A percentile compares a stretch with the other conserved stretches of the same genome.
Conservation (phyloP, 92 coral and sea anemone genomes). For the Anthopleura xanthogrammica region DNA sequence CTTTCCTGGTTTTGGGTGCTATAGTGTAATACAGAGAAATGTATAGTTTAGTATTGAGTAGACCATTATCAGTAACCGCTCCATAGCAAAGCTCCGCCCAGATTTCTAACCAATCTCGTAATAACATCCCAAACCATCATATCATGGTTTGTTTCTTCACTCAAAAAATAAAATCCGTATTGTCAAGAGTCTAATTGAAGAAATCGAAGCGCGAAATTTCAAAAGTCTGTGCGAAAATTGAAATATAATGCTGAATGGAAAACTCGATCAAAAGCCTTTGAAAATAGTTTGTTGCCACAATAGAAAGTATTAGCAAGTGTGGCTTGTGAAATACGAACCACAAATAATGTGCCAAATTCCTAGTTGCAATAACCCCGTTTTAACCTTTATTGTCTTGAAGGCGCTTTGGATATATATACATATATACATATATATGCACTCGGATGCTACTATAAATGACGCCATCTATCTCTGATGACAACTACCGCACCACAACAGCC, state of each 20-base stretch:
- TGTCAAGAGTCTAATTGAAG: background rate
- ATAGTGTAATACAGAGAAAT: constrained; percentile 1
- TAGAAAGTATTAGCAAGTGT: constrained; percentile 27
- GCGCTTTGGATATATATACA: background rate
- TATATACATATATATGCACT: no score
- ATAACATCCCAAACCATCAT: constrained; percentile 28
- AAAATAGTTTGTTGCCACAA: background rate
- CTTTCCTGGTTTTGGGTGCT: constrained; percentile 70
- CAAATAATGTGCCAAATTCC: constrained; percentile 16
- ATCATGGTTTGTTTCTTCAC: background rate
- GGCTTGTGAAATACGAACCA: constrained; percentile 16
- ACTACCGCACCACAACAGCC: background rate
- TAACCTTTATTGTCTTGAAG: constrained; percentile 2
- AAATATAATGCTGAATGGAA: constrained; percentile 18
- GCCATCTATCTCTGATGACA: background rate
- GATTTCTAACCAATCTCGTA: constrained; percentile 42
- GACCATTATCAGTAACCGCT: constrained; percentile 52
- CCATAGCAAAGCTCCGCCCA: constrained; percentile 69
- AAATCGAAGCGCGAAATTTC: constrained; percentile 30
- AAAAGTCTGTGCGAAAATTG: constrained; percentile 30
- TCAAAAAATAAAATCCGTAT: background rate
- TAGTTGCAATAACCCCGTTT: constrained; percentile 17
- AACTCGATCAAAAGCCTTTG: constrained; percentile 7
- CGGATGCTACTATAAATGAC: background rate
- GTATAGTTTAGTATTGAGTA: background rate